These are phyloP conservation scores for Telmatherina bonti DNA, from an alignment of 2,797 vertebrate species.

Conservation along the genomic window DNA sequence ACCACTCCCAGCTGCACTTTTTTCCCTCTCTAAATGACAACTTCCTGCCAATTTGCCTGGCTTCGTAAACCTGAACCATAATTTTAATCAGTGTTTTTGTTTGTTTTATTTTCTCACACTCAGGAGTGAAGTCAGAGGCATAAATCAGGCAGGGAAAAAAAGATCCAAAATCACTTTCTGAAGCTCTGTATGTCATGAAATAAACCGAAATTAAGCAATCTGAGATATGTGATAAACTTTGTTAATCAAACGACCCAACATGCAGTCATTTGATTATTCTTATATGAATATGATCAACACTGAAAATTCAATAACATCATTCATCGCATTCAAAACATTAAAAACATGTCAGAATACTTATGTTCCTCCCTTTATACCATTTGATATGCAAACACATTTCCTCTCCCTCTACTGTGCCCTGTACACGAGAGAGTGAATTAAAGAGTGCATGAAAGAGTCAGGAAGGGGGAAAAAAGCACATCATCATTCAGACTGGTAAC, in stretches of 20 bases:
- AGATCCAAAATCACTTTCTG: too few relatives aligned
- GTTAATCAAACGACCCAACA: background rate
- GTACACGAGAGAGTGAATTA: constrained; percentile 24
- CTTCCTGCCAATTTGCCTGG: background rate
- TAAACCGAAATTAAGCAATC: constrained; percentile 10
- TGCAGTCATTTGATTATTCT: background rate
- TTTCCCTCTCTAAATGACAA: background rate
- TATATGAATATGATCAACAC: constrained; percentile 2
- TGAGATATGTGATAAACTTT: constrained; percentile 3
- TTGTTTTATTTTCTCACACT: background rate
- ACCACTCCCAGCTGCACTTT: background rate
- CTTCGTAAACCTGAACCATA: constrained; percentile 7
- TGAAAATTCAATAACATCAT: constrained; percentile 12
- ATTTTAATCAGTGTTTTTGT: constrained; percentile 22
- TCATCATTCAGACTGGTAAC: constrained; percentile 26
- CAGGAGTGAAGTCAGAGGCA: too few relatives aligned
- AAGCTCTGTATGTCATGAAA: background rate
- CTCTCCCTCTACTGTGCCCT: constrained; percentile 28
- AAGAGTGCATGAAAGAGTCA: constrained; percentile 28
- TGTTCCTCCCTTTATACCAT: constrained; percentile 12
- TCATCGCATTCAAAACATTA: constrained; percentile 13
- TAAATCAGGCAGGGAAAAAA: too few relatives aligned
- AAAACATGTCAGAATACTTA: background rate
- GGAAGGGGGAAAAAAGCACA: constrained; percentile 33
- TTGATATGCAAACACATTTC: constrained; percentile 31